A percentile compares a stretch with the other conserved stretches of the same genome.
These are phyloP conservation scores for Ceyx melanurus DNA, from an alignment of 2,113 vertebrate species.

Conservation along the genomic window DNA sequence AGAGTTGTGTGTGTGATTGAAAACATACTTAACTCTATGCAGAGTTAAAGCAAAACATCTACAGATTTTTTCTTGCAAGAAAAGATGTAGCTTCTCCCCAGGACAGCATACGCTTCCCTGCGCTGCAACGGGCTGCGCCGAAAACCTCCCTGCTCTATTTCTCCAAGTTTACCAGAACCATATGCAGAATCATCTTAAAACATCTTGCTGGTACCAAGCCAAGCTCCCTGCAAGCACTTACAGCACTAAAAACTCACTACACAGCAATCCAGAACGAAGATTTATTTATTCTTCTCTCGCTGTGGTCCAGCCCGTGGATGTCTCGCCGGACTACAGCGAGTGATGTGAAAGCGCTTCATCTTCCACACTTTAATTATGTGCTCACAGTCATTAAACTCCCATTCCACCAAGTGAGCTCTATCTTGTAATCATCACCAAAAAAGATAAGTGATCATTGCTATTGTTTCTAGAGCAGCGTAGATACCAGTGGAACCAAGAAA, in stretches of 20 bases:
- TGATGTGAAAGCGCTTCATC: not conserved
- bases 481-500: not conserved
- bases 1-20: not conserved
- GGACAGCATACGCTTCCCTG: not conserved
- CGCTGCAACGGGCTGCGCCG: fast-evolving
- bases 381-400: not conserved
- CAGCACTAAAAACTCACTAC: not conserved
- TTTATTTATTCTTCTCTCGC: not conserved
- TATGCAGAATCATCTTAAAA: not conserved
- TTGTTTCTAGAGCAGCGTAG: not conserved
- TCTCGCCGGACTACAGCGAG: not conserved
- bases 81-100: not conserved
- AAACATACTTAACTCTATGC: not conserved
- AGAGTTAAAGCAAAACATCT: constrained; percentile 6
- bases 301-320: not conserved
- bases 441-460: not conserved
- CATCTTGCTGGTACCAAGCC: not conserved
- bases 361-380: not conserved
- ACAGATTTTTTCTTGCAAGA: not conserved
- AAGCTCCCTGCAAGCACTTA: not conserved
- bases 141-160: not conserved
- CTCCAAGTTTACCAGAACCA: not conserved
- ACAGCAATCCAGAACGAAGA: not conserved
- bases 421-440: not conserved
- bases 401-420: not conserved